Percentiles rank a stretch among this genome's conserved stretches.
Evolutionary conservation across 2,888 invertebrate species (phyloP).

Genomic region (Margaritifera margaritifera): DNA sequence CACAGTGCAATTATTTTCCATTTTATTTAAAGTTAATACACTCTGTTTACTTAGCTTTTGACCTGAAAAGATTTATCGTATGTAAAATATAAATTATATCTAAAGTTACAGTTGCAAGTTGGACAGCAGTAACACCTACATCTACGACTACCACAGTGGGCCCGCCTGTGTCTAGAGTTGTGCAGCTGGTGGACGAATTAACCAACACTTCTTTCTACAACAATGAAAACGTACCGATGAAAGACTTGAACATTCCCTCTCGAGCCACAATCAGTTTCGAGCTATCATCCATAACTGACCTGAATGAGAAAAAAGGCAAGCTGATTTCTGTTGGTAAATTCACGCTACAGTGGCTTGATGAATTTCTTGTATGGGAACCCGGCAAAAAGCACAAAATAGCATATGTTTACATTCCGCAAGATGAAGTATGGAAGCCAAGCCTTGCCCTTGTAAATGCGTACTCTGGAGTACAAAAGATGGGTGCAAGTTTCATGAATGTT

Average conservation of each 20-base stretch:
- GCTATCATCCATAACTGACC: conserved; percentile 22
- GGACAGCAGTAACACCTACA: conserved; percentile 8
- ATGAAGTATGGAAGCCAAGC: conserved; percentile 35
- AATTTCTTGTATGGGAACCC: conserved; percentile 25
- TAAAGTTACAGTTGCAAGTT: no score
- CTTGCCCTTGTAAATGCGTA: conserved; percentile 30
- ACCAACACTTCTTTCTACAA: conserved; percentile 7
- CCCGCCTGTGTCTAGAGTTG: conserved; percentile 21
- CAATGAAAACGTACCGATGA: conserved; percentile 20
- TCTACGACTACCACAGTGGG: conserved; percentile 23
- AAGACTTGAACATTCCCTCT: conserved; percentile 14
- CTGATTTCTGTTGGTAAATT: conserved; percentile 17
- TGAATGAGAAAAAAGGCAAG: conserved; percentile 23
- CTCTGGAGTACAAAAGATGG: conserved; percentile 18
- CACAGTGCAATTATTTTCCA: no score
- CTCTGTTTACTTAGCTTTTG: no score
- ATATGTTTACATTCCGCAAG: conserved; percentile 23
- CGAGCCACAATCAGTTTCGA: conserved; percentile 23
- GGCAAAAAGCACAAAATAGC: conserved; percentile 16
- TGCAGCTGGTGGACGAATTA: neutral
- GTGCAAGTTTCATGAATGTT: conserved; percentile 20
- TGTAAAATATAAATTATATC: no score
- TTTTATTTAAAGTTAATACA: no score
- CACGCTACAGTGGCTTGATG: conserved; percentile 24
- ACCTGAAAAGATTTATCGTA: no score